A percentile compares a stretch with the other conserved stretches of the same genome.
phyloP scores from a whole-genome alignment of 2,113 vertebrate genomes.

The Dunckerocampus dactyliophorus region DNA sequence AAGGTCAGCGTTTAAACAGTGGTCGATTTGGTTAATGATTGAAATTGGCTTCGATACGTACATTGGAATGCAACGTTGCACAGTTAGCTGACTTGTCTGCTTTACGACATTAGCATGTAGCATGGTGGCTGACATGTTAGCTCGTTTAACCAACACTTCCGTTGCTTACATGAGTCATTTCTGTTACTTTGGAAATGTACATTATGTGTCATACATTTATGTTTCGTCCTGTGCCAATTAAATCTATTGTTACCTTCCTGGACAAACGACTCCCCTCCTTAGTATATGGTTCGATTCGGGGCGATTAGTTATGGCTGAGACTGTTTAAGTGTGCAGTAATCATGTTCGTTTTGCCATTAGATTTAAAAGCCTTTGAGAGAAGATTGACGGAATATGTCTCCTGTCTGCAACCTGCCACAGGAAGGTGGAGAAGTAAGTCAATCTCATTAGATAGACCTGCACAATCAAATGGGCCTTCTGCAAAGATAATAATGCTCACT shows the following conservation, averaged over 20 bases:
- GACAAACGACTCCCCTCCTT: no score
- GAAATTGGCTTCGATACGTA: background rate
- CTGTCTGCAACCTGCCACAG: conserved; percentile 96
- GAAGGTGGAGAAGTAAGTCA: conserved; percentile 98
- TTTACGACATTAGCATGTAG: conserved; percentile 3
- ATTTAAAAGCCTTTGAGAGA: conserved; percentile 98
- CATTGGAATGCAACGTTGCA: background rate
- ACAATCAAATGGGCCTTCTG: no score
- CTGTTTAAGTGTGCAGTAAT: conserved; percentile 9
- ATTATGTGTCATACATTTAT: background rate
- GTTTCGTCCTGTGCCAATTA: background rate
- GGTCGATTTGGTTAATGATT: fast-evolving
- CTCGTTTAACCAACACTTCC: background rate
- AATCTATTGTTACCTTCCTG: background rate
- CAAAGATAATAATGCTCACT: background rate
- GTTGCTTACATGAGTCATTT: background rate
- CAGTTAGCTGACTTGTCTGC: background rate
- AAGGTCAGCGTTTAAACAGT: background rate
- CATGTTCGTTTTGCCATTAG: conserved; percentile 64
- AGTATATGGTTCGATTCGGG: no score
- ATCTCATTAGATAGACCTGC: background rate
- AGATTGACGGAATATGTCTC: conserved; percentile 97
- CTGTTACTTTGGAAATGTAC: background rate
- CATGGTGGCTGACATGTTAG: background rate
- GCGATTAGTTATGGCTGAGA: background rate